Conservation (phyloP, 2,113 vertebrate genomes). For the Stigmatopora nigra region DNA sequence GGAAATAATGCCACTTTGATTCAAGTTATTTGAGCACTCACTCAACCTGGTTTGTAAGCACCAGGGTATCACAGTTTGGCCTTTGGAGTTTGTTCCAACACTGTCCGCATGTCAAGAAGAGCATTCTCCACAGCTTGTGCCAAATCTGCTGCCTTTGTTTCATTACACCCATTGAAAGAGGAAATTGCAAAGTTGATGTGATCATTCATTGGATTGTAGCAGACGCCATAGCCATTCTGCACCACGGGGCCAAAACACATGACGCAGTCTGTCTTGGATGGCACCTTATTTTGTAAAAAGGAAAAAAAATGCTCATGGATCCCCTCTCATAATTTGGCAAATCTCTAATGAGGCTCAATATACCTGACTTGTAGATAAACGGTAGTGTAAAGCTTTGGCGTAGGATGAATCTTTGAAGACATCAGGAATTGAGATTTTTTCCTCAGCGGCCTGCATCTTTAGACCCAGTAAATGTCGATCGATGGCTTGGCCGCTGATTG, state of each 20-base stretch:
- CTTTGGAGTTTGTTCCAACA: conserved; percentile 77
- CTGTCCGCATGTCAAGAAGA: conserved; percentile 78
- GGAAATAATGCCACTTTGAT: not conserved
- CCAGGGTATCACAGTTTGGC: conserved; percentile 77
- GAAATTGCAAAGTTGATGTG: conserved; percentile 91
- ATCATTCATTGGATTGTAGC: conserved; percentile 89
- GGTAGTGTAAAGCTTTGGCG: conserved; percentile 82
- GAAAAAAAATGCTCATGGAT: not conserved
- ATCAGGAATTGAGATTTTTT: conserved; percentile 79
- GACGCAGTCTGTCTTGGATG: conserved; percentile 88
- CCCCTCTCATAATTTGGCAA: not conserved
- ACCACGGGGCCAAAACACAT: conserved; percentile 95
- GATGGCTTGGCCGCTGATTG: conserved; percentile 85
- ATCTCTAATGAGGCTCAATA: not conserved
- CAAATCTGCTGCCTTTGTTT: conserved; percentile 75
- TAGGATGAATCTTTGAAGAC: conserved; percentile 87
- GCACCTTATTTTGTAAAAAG: conserved; percentile 70
- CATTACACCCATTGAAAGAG: conserved; percentile 83
- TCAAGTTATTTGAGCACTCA: not conserved
- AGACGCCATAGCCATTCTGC: conserved; percentile 88
- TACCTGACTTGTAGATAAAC: conserved; percentile 96
- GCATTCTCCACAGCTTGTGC: conserved; percentile 74
- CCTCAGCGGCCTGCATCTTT: conserved; percentile 85
- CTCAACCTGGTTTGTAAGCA: not conserved
- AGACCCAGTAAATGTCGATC: conserved; percentile 90